A percentile compares a stretch with the other conserved stretches of the same genome.
These are phyloP conservation scores for Cebus imitator DNA, from an alignment of 2,113 vertebrate genomes.

Conservation along the genomic window DNA sequence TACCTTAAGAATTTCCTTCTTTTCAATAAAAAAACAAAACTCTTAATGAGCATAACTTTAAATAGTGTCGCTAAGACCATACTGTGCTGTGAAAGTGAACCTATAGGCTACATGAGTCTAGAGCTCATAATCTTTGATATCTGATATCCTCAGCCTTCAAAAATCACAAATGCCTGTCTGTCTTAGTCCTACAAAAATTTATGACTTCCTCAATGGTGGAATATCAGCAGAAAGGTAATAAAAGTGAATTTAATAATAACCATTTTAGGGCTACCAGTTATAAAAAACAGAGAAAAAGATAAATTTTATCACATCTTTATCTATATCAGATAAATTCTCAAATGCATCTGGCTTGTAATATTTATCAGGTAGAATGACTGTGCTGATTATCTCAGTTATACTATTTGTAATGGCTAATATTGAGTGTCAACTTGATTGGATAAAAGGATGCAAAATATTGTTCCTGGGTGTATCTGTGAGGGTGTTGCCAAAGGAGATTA, in stretches of 20 bases:
- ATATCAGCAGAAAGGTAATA: neutral
- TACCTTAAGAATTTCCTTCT: neutral
- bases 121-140: neutral
- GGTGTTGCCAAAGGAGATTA: no score
- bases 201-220: neutral
- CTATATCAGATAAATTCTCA: neutral
- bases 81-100: neutral
- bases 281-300: neutral
- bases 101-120: neutral
- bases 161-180: neutral
- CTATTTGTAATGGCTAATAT: neutral
- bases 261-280: neutral
- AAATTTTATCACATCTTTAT: neutral
- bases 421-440: no score
- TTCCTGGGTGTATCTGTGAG: no score
- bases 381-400: neutral
- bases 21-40: conserved; percentile 12
- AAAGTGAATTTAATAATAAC: conserved; percentile 12
- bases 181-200: neutral
- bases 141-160: neutral
- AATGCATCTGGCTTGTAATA: neutral
- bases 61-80: neutral
- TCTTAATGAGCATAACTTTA: conserved; percentile 1
- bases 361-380: neutral
- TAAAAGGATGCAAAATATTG: no score